Percentiles rank a stretch among this genome's conserved stretches.
Conservation (phyloP, 2,888 invertebrate genomes). For the Oligia fasciuncula region DNA sequence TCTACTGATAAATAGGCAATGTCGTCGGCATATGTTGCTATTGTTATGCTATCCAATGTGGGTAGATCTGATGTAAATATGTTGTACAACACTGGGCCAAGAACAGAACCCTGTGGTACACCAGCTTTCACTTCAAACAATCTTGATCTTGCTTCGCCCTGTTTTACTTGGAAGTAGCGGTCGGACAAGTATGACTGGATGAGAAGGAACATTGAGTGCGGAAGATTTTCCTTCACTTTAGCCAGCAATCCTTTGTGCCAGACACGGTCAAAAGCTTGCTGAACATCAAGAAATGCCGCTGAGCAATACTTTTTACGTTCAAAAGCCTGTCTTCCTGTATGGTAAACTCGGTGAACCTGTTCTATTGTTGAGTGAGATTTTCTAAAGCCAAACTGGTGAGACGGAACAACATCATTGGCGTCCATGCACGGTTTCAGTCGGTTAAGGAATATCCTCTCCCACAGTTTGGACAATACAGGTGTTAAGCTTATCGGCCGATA, state of each 20-base stretch:
- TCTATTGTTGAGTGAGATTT: slow-evolving; percentile 3
- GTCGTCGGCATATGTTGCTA: not conserved
- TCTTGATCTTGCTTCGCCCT: no score
- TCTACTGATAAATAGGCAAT: not conserved
- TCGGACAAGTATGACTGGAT: no score
- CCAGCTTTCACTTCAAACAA: no score
- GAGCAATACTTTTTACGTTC: not conserved
- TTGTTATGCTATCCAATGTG: not conserved
- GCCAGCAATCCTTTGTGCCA: no score
- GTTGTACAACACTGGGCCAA: not conserved
- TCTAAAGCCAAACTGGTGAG: not conserved
- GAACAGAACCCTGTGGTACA: not conserved
- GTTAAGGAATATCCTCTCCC: not conserved
- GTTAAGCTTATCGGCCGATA: no score
- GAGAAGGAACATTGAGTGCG: no score
- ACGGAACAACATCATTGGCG: not conserved
- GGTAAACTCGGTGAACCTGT: not conserved
- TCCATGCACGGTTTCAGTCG: not conserved
- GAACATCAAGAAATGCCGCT: not conserved
- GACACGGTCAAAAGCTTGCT: no score
- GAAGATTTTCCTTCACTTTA: no score
- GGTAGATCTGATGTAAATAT: not conserved
- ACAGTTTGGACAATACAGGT: not conserved
- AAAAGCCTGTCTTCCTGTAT: not conserved
- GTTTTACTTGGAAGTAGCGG: no score